phyloP scores from a whole-genome alignment of 2,888 invertebrate species.

The Xestobium rufovillosum region DNA sequence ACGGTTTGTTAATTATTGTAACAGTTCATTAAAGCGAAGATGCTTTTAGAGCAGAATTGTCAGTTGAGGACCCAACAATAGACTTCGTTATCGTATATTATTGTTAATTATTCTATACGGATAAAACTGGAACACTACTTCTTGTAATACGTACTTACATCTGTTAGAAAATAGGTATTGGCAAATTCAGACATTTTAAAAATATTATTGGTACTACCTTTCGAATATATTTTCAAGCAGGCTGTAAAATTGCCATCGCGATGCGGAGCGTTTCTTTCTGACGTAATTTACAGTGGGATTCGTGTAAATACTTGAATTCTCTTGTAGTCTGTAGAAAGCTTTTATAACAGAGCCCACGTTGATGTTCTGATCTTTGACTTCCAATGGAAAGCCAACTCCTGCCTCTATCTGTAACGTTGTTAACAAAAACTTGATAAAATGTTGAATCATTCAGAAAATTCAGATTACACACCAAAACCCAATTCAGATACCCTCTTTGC shows the following conservation, averaged over 20 bases:
- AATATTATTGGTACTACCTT: slow-evolving; percentile 24
- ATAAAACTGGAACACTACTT: too few relatives aligned
- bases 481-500: too few relatives aligned
- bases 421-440: too few relatives aligned
- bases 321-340: slow-evolving; percentile 59
- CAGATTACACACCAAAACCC: too few relatives aligned
- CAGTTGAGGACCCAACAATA: too few relatives aligned
- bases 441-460: too few relatives aligned
- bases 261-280: slow-evolving; percentile 31
- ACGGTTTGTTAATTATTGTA: too few relatives aligned
- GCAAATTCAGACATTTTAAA: background rate
- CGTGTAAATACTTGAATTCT: slow-evolving; percentile 54
- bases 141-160: too few relatives aligned
- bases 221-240: slow-evolving; percentile 33
- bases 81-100: too few relatives aligned
- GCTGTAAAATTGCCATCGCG: slow-evolving; percentile 37
- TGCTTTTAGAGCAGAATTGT: too few relatives aligned
- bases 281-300: slow-evolving; percentile 35
- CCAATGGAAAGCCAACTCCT: slow-evolving; percentile 60
- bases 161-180: background rate
- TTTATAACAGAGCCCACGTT: slow-evolving; percentile 60
- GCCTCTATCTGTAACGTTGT: slow-evolving; percentile 58
- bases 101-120: too few relatives aligned
- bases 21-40: too few relatives aligned
- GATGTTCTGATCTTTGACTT: slow-evolving; percentile 54